Conservation (phyloP, 2,113 vertebrate genomes). For the Eulacestoma nigropectus region DNA sequence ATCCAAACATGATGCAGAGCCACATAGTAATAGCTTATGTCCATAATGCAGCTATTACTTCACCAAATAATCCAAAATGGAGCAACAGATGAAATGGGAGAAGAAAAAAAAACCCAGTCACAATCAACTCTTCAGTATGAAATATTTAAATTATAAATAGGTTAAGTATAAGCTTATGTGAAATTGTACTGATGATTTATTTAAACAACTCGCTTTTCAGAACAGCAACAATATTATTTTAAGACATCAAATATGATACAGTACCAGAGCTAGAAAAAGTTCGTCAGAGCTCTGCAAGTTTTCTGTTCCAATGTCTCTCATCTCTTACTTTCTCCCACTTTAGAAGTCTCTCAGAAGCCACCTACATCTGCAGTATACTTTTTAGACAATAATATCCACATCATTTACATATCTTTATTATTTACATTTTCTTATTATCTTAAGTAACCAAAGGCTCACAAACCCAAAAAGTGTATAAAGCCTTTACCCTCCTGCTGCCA, state of each 20-base stretch:
- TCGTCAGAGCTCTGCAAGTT: not conserved
- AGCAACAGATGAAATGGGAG: not conserved
- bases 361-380: not conserved
- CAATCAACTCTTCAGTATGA: not conserved
- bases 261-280: not conserved
- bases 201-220: not conserved
- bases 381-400: not conserved
- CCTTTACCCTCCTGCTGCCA: conserved; percentile 3
- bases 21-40: not conserved
- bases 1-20: not conserved
- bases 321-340: not conserved
- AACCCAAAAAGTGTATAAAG: not conserved
- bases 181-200: not conserved
- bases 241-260: not conserved
- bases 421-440: conserved; percentile 23
- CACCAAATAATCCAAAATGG: not conserved
- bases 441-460: not conserved
- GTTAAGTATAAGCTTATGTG: not conserved
- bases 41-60: not conserved
- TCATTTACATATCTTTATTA: not conserved
- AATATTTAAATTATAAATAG: not conserved
- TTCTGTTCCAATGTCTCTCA: not conserved
- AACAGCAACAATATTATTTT: not conserved
- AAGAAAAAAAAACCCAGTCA: not conserved
- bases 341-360: not conserved